phyloP scores from a whole-genome alignment of 2,888 invertebrate species.

The Acanthosepion pharaonis region DNA sequence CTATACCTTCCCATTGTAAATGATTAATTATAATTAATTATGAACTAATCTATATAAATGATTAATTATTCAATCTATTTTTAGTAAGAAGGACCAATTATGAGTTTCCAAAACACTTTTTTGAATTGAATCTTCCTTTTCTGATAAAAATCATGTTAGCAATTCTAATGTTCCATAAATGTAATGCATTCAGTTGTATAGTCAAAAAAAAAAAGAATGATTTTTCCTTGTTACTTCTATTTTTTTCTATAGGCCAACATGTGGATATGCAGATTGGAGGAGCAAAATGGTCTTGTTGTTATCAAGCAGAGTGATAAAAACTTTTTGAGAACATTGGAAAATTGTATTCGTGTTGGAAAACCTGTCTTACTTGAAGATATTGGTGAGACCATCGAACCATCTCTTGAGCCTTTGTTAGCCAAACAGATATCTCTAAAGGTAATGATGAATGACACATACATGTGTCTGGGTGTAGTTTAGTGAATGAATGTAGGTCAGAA shows the following conservation, averaged over 20 bases:
- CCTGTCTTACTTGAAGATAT: conserved; percentile 75
- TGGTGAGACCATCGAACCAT: conserved; percentile 74
- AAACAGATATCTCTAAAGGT: conserved; percentile 86
- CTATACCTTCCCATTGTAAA: too few species aligned
- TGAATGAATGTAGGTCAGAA: too few species aligned
- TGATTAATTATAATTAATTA: too few species aligned
- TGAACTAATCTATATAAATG: too few species aligned
- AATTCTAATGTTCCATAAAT: too few species aligned
- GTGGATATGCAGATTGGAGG: conserved; percentile 74
- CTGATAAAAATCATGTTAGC: too few species aligned
- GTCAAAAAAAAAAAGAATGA: not conserved
- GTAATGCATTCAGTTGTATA: not conserved
- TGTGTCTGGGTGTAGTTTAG: not conserved
- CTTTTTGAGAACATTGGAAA: conserved; percentile 74
- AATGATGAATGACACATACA: conserved; percentile 51
- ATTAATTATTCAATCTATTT: too few species aligned
- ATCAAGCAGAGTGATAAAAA: conserved; percentile 74
- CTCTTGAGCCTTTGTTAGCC: conserved; percentile 76
- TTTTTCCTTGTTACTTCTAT: too few species aligned
- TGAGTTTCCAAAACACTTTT: too few species aligned
- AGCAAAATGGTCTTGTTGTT: conserved; percentile 72
- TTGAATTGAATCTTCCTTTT: too few species aligned
- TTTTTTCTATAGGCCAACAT: conserved; percentile 70
- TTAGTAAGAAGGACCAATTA: too few species aligned
- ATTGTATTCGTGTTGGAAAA: conserved; percentile 75